These are phyloP conservation scores for Pseudopodoces humilis DNA, from an alignment of 2,113 vertebrate genomes.

Conservation along the genomic window DNA sequence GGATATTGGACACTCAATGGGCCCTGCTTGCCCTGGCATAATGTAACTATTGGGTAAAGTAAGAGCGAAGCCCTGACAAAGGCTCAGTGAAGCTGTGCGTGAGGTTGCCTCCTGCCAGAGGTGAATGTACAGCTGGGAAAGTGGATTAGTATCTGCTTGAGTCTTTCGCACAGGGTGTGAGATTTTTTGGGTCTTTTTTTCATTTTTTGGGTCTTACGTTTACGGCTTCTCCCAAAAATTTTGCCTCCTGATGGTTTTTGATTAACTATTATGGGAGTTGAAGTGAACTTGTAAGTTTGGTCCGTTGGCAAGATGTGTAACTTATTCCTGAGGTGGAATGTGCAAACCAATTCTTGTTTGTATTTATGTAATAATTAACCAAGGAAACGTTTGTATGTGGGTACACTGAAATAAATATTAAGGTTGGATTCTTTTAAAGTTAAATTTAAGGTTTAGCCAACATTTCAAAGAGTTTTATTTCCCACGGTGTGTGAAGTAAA, in stretches of 20 bases:
- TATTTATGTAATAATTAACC: slow-evolving; percentile 14
- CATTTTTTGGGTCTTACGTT: not conserved
- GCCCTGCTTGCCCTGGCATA: not conserved
- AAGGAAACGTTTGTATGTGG: not conserved
- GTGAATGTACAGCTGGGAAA: not conserved
- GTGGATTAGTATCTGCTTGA: not conserved
- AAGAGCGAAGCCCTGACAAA: not conserved
- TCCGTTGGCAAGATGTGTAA: not conserved
- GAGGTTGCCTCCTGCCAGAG: not conserved
- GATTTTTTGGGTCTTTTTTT: not conserved
- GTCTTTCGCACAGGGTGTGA: not conserved
- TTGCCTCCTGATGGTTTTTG: not conserved
- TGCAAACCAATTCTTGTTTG: not conserved
- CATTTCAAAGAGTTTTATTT: not conserved
- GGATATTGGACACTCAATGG: not conserved
- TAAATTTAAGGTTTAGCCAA: not conserved
- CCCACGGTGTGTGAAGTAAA: not conserved
- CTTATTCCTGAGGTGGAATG: not conserved
- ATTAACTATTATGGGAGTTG: not conserved
- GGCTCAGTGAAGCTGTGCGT: not conserved
- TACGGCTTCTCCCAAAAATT: not conserved
- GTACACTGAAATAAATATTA: not conserved
- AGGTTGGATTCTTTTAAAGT: not conserved
- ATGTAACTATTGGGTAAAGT: not conserved
- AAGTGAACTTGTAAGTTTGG: not conserved